phyloP scores from a whole-genome alignment of 2,888 invertebrate species.

The Leptopterna dolabrata region DNA sequence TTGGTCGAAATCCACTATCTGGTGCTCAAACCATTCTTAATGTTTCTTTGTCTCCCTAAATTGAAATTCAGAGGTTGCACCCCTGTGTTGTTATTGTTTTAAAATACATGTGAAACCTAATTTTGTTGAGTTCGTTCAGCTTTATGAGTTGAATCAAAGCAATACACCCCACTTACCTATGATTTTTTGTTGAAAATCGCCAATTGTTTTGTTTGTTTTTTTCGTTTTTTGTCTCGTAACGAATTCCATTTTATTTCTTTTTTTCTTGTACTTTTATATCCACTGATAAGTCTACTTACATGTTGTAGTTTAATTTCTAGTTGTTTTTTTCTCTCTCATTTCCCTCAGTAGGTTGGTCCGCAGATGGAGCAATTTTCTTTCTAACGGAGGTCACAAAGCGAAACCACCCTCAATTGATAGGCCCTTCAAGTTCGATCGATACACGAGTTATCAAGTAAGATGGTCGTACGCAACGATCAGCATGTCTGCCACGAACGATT shows the following conservation, averaged over 20 bases:
- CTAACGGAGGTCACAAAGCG: too few species aligned
- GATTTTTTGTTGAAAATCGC: background rate
- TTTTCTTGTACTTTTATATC: constrained; percentile 10
- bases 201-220: background rate
- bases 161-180: background rate
- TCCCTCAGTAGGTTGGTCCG: background rate
- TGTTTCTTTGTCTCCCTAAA: background rate
- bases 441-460: too few species aligned
- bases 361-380: background rate
- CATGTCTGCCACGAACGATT: too few species aligned
- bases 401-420: too few species aligned
- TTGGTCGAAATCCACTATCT: background rate
- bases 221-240: too few species aligned
- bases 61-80: background rate
- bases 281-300: background rate
- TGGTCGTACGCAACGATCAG: too few species aligned
- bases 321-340: background rate
- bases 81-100: background rate
- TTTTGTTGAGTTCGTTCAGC: background rate
- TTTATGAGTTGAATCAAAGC: background rate
- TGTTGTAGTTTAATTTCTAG: background rate
- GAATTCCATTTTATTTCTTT: background rate
- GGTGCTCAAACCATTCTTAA: constrained; percentile 9
- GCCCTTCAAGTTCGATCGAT: too few species aligned
- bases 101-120: background rate